phyloP scores from a whole-genome alignment of 2,113 vertebrate genomes.

The Alligator mississippiensis region DNA sequence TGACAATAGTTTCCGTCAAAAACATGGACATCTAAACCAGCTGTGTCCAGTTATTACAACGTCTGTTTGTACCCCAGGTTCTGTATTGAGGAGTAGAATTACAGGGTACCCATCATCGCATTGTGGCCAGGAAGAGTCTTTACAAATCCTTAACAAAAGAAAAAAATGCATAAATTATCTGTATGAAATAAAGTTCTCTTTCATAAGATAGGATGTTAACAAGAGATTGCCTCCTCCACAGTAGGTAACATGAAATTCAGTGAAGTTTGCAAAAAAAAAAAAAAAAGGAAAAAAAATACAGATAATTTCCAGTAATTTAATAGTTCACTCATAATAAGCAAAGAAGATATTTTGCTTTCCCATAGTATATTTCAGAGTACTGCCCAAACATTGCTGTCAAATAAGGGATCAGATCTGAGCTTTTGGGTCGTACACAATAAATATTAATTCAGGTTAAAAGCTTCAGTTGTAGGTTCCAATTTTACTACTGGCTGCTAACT shows the following conservation, averaged over 20 bases:
- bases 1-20: constrained; percentile 20
- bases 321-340: background rate
- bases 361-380: background rate
- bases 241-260: too few species aligned
- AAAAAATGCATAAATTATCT: constrained; percentile 19
- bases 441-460: too few species aligned
- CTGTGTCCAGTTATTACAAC: constrained; percentile 10
- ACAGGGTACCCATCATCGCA: constrained; percentile 13
- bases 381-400: background rate
- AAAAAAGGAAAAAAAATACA: background rate
- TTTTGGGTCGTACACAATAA: background rate
- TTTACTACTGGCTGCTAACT: background rate
- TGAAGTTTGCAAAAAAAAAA: background rate
- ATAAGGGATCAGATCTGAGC: background rate
- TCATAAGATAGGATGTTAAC: background rate
- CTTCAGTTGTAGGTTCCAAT: background rate
- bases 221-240: background rate
- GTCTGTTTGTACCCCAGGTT: constrained; percentile 1
- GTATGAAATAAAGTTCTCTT: background rate
- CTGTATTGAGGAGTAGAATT: constrained; percentile 30
- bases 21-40: background rate
- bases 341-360: background rate
- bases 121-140: constrained; percentile 6
- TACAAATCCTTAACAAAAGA: background rate
- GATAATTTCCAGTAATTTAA: background rate